A percentile compares a stretch with the other conserved stretches of the same genome.
These are phyloP conservation scores for Drosophila bifasciata DNA, from an alignment of 1,140 invertebrate species.

Conservation along the genomic window DNA sequence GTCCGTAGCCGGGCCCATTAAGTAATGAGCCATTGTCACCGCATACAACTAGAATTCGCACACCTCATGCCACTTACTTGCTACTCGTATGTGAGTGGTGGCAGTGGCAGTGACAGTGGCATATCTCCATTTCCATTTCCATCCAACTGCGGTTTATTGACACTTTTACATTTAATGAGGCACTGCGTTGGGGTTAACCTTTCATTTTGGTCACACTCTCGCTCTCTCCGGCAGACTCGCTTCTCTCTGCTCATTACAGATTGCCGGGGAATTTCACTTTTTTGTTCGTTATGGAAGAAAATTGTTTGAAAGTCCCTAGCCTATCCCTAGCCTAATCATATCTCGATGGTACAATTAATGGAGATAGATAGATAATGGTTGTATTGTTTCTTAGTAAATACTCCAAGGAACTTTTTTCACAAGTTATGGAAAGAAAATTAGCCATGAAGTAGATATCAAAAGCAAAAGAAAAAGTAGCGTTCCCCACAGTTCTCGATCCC, in stretches of 20 bases:
- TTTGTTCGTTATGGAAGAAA: slow-evolving; percentile 30
- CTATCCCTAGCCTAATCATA: slow-evolving; percentile 1
- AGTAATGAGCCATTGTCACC: slow-evolving; percentile 74
- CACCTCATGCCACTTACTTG: not conserved
- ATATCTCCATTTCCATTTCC: slow-evolving; percentile 18
- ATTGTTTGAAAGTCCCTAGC: not conserved
- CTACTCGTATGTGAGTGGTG: slow-evolving; percentile 1
- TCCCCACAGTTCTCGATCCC: too few relatives aligned
- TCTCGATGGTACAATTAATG: not conserved
- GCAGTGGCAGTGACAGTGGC: slow-evolving; percentile 1
- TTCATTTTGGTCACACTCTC: slow-evolving; percentile 45
- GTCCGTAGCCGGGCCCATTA: slow-evolving; percentile 51
- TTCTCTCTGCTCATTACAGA: slow-evolving; percentile 20
- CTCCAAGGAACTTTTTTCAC: too few relatives aligned
- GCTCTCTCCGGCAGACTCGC: slow-evolving; percentile 38
- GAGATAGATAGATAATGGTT: too few relatives aligned
- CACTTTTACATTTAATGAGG: slow-evolving; percentile 77
- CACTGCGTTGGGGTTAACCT: slow-evolving; percentile 48
- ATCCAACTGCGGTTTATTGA: slow-evolving; percentile 67
- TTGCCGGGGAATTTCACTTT: slow-evolving; percentile 62
- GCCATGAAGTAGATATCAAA: too few relatives aligned
- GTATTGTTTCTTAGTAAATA: not conserved
- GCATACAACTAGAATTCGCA: slow-evolving; percentile 38
- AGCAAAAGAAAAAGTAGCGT: too few relatives aligned
- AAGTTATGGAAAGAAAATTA: too few relatives aligned